phyloP scores from a whole-genome alignment of 2,797 vertebrate genomes.

The Rhinatrema bivittatum region DNA sequence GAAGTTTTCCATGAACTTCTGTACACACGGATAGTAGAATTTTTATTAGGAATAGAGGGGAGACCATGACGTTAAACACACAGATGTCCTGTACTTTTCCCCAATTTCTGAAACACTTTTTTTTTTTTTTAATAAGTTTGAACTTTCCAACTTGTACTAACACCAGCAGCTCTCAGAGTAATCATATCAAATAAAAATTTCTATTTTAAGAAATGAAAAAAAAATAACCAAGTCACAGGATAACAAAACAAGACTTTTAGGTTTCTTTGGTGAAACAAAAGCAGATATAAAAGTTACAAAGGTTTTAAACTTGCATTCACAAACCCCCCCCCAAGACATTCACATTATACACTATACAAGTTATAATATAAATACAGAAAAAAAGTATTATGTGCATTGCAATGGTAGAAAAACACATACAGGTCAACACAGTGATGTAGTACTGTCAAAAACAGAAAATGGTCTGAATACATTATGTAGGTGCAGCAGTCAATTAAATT shows the following conservation, averaged over 20 bases:
- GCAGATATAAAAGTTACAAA: slow-evolving; percentile 75
- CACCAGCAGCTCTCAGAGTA: too few species aligned
- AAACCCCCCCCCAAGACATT: slow-evolving; percentile 78
- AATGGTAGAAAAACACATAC: slow-evolving; percentile 47
- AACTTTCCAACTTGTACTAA: too few species aligned
- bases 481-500: slow-evolving; percentile 9
- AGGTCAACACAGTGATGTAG: slow-evolving; percentile 18
- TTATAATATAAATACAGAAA: slow-evolving; percentile 86
- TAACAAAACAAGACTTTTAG: slow-evolving; percentile 64
- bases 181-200: slow-evolving; percentile 13
- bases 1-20: too few species aligned
- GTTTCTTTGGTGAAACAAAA: slow-evolving; percentile 89
- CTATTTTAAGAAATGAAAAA: slow-evolving; percentile 55
- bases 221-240: slow-evolving; percentile 65
- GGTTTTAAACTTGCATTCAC: slow-evolving; percentile 68
- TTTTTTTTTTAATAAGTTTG: too few species aligned
- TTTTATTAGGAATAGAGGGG: too few species aligned
- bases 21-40: too few species aligned
- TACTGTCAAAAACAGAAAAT: slow-evolving; percentile 5
- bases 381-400: slow-evolving; percentile 81
- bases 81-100: too few species aligned
- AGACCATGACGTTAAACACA: too few species aligned
- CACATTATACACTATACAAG: slow-evolving; percentile 87
- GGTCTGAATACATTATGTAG: neutral
- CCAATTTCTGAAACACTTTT: too few species aligned